Base-by-base conservation (phyloP, 2,113 vertebrate genomes). In the Tringa solitaria region DNA sequence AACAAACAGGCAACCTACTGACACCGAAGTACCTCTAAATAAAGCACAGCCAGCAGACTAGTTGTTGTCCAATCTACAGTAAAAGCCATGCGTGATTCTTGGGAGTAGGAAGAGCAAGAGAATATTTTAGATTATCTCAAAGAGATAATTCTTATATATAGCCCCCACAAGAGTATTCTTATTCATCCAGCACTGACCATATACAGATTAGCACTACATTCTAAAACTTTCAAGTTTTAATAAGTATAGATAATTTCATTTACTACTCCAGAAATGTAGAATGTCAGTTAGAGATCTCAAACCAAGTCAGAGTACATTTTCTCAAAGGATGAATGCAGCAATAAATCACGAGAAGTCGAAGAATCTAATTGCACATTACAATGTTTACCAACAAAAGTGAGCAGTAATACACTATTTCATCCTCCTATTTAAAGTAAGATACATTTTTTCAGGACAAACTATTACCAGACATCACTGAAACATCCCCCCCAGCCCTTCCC, bases 1-100 rank as follows among this genome's bases (percentile, higher is more conserved):
- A 76, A 79, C 37, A 65, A 87, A 45, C 12, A 48, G 12, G 20
- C 61, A 65, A 53, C 24, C 39, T 6, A 61, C 45, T 54, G 32
- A 63, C 63, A 53, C 6, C 1, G 11, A 10, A 90, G 28, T 5
- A 75, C 5, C 39, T 41, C 51, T 28, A 84, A 64, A 89, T 22
- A 69, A 39, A 87, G 72, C 22, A 83, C 0, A 63, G 46, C 15
- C 60, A 92, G 59, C 19, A 86, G 45, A 65, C 12, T 16, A 83
- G 27, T 1, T 60, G 28, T 4, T 37, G 35, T 53, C 45, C 27
- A 48, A 35, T 24, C 21, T 61, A 17, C 21, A 69, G 8, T 24
- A 82, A 54, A 48, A 85, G 17, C 69, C 4, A 61, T 1, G 1
- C 16, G 23, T 1, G 0, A 5, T 15, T 46, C 23, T 27, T 50